phyloP scores from a whole-genome alignment of 2,797 vertebrate genomes.

The Momotus momota region DNA sequence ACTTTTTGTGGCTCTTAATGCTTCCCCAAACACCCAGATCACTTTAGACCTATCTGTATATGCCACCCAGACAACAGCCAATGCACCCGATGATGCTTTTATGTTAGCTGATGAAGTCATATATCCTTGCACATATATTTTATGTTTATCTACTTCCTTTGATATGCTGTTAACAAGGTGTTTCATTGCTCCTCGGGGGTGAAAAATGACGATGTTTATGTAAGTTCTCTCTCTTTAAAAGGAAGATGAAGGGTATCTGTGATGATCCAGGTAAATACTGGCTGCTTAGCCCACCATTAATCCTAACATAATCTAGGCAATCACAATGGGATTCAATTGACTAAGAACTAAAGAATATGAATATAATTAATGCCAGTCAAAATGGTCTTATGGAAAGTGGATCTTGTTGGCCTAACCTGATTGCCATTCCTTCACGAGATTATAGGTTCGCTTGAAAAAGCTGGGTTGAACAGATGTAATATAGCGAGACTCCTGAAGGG shows the following conservation, averaged over 20 bases:
- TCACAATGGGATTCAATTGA: not conserved
- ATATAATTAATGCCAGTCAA: slow-evolving; percentile 23
- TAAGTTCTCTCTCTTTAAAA: not conserved
- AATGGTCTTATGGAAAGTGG: not conserved
- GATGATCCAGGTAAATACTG: not conserved
- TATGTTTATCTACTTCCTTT: not conserved
- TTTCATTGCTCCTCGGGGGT: not conserved
- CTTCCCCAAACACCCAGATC: not conserved
- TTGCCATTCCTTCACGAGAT: not conserved
- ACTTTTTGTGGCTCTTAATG: not conserved
- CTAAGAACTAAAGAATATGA: not conserved
- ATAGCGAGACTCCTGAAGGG: not conserved
- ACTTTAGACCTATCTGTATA: not conserved
- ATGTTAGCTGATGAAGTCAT: not conserved
- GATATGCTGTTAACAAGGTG: not conserved
- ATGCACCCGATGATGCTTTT: not conserved
- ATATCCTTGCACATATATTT: not conserved
- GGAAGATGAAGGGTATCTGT: not conserved
- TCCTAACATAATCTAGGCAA: not conserved
- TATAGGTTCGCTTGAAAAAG: not conserved
- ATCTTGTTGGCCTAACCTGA: not conserved
- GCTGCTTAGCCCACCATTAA: not conserved
- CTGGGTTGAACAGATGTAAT: not conserved
- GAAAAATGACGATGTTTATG: not conserved
- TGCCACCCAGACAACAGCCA: not conserved